These are phyloP conservation scores for Falco naumanni DNA, from an alignment of 2,797 vertebrate genomes.

Conservation along the genomic window DNA sequence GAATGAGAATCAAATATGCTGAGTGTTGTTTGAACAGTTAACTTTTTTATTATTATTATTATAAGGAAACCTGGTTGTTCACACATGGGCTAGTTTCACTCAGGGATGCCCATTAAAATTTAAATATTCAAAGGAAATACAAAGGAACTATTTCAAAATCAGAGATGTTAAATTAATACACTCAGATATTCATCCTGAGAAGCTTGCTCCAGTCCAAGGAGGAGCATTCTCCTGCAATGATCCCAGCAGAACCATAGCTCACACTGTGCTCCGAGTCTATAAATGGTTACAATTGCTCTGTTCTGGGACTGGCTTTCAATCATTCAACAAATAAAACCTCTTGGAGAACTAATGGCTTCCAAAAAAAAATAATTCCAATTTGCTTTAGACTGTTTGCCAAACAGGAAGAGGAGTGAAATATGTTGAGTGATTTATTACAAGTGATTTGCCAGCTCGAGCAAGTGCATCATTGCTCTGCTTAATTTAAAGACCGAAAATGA, in stretches of 20 bases:
- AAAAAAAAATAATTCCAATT: neutral
- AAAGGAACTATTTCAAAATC: neutral
- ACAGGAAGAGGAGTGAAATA: constrained; percentile 47
- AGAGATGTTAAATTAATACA: neutral
- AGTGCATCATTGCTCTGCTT: neutral
- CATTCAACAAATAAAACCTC: constrained; percentile 43
- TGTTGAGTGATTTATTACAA: constrained; percentile 41
- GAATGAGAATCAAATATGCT: neutral
- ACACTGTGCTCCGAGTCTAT: neutral
- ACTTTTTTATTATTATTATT: neutral
- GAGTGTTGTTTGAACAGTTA: neutral
- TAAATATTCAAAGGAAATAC: neutral
- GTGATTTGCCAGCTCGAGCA: constrained; percentile 23
- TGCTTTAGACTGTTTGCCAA: constrained; percentile 50
- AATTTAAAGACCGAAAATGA: constrained; percentile 19
- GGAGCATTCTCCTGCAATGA: neutral
- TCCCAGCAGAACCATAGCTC: neutral
- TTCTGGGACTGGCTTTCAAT: constrained; percentile 18
- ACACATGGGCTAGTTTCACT: neutral
- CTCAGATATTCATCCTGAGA: neutral
- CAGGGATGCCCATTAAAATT: neutral
- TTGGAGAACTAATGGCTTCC: neutral
- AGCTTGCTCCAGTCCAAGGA: neutral
- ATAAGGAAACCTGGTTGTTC: neutral
- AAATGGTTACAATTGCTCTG: neutral